Evolutionary conservation across 2,113 vertebrate species (phyloP).

Genomic region (Meriones unguiculatus): DNA sequence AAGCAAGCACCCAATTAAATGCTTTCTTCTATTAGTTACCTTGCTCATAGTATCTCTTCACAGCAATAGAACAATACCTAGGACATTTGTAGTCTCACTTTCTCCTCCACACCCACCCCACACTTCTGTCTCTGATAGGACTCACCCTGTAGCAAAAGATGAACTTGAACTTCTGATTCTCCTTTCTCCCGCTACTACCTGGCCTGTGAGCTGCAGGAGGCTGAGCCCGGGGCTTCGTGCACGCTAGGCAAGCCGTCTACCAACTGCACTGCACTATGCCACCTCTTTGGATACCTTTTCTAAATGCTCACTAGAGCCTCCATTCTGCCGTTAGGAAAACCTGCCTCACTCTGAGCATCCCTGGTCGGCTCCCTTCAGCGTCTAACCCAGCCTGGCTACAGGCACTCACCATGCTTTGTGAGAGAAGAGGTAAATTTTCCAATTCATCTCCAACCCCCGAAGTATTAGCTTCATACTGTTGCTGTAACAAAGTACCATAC

Average conservation of each 20-base stretch:
- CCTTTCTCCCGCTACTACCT: neutral
- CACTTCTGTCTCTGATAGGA: neutral
- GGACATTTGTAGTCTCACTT: neutral
- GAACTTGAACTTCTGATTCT: neutral
- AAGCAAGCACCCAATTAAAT: neutral
- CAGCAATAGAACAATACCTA: no score
- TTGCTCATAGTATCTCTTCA: neutral
- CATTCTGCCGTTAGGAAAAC: neutral
- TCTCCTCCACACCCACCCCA: neutral
- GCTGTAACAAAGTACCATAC: neutral
- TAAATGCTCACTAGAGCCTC: neutral
- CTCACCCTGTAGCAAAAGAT: neutral
- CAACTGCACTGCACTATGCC: neutral
- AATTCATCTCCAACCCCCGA: neutral
- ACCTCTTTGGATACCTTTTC: neutral
- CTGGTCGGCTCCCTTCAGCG: neutral
- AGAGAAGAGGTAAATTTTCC: neutral
- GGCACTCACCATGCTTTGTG: neutral
- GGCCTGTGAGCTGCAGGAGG: neutral
- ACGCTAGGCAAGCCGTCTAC: neutral
- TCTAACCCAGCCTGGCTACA: neutral
- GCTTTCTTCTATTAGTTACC: neutral
- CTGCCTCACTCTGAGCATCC: neutral
- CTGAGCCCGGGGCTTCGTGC: neutral
- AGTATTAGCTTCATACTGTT: neutral